Base-by-base conservation (phyloP, 2,113 vertebrate genomes). In the Scophthalmus maximus region DNA sequence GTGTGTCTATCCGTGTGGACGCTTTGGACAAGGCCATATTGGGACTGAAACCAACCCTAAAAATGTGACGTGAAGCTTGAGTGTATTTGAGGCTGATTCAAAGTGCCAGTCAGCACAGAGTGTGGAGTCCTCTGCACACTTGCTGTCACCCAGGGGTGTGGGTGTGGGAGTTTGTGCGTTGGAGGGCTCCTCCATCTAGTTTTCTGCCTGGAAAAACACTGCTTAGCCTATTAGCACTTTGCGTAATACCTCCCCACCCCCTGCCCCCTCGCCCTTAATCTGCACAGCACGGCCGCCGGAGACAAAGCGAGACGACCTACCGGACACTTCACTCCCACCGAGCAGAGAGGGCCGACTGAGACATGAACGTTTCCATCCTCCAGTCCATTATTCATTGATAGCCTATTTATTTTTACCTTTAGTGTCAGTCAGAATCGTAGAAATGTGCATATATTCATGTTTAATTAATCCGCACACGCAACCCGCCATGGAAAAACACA, bases 1-100 rank as follows among this genome's bases (percentile, higher is more conserved):
- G 27, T 61, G 57, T 59, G 56, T 7, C n/a, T n/a, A n/a, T n/a
- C n/a, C n/a, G n/a, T n/a, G n/a, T n/a, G n/a, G n/a, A n/a, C n/a
- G n/a, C n/a, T n/a, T n/a, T n/a, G 30, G 25, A 42, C 25, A 26
- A 50, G 32, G 65, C 38, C 91, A 86, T 78, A 90, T 91, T 89
- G 93, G 71, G 93, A 95, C 94, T 94, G 94, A 95, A 95, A 93
- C 94, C 68, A 90, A 91, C 88, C 93, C 92, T 86, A 69, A 93
- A 96, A 95, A 96, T 95, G 93, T 95, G 95, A 96, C 93, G 85
- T 95, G 95, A 96, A 95, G 94, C 94, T 94, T 91, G 88, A 93
- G 93, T 94, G 91, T 92, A 91, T 93, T 93, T 96, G 95, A 97
- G 93, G 91, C 94, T 97, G 95, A 97, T 96, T 93, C 92, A 42